Percentiles rank a stretch among this genome's conserved stretches.
Evolutionary conservation across 1,140 invertebrate species (phyloP).

Genomic region (Bombus turneri): DNA sequence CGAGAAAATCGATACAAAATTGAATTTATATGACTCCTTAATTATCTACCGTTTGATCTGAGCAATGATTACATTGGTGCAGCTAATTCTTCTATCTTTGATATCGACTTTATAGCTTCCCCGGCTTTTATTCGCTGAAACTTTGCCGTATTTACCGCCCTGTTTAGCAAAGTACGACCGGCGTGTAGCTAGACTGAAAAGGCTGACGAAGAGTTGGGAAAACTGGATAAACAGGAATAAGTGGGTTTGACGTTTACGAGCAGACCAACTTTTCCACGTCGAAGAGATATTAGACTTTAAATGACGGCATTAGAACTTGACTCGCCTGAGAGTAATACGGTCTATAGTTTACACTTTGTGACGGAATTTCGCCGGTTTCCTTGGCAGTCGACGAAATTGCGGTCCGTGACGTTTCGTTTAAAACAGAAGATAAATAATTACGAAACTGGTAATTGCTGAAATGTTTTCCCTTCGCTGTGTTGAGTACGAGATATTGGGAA

Average conservation of each 20-base stretch:
- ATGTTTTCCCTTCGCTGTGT: not conserved
- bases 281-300: constrained; percentile 54
- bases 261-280: constrained; percentile 32
- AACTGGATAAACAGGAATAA: constrained; percentile 46
- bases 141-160: not conserved
- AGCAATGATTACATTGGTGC: not conserved
- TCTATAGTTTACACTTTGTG: constrained; percentile 31
- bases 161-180: constrained; percentile 18
- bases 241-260: constrained; percentile 51
- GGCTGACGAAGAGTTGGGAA: constrained; percentile 18
- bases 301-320: constrained; percentile 54
- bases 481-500: not conserved
- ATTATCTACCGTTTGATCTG: constrained; percentile 12
- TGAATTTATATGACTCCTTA: not conserved
- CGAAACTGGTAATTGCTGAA: constrained; percentile 3
- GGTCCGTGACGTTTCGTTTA: constrained; percentile 8
- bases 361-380: constrained; percentile 18
- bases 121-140: not conserved
- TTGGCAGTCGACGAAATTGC: constrained; percentile 15
- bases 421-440: constrained; percentile 29
- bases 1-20: not conserved
- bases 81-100: not conserved
- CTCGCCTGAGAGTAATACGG: constrained; percentile 44
- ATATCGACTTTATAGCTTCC: constrained; percentile 24
- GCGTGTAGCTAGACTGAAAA: not conserved